Evolutionary conservation across 2,888 invertebrate genomes (phyloP).

Genomic region (Agrotis exclamationis): DNA sequence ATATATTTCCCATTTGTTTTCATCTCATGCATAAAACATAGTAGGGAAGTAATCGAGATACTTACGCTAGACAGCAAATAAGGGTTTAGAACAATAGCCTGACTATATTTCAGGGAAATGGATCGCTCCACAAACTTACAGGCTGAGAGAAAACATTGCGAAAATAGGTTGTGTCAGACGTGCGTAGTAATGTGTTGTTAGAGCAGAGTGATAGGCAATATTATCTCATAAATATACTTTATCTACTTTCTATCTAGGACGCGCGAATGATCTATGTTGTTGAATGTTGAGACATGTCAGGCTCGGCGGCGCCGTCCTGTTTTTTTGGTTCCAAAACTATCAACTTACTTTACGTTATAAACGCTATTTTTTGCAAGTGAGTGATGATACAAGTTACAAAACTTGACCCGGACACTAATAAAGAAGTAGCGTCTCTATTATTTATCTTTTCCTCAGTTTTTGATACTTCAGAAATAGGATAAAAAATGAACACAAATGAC

Average conservation of each 20-base stretch:
- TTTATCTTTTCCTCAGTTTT: constrained; percentile 1
- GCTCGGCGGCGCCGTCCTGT: constrained; percentile 73
- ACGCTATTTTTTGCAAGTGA: constrained; percentile 52
- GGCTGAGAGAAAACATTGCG: constrained; percentile 27
- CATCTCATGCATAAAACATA: constrained; percentile 80
- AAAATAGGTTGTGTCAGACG: constrained; percentile 49
- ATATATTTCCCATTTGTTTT: constrained; percentile 69
- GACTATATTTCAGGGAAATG: constrained; percentile 59
- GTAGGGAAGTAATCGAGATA: constrained; percentile 62
- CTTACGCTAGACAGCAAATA: constrained; percentile 62
- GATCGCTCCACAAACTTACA: constrained; percentile 40
- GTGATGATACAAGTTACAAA: constrained; percentile 43
- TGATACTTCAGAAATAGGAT: neutral
- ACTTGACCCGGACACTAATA: constrained; percentile 27
- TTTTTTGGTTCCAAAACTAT: constrained; percentile 67
- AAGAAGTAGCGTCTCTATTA: constrained; percentile 13
- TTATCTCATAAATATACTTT: constrained; percentile 64
- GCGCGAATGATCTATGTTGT: constrained; percentile 75
- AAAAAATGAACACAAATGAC: neutral
- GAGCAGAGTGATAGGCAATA: constrained; percentile 53
- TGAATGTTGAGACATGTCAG: constrained; percentile 70
- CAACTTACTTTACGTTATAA: constrained; percentile 45
- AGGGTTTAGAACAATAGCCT: constrained; percentile 63
- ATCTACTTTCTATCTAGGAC: constrained; percentile 73
- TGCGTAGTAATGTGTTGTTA: constrained; percentile 43